Base-by-base conservation (phyloP, 2,113 vertebrate genomes). In the Pelobates fuscus region DNA sequence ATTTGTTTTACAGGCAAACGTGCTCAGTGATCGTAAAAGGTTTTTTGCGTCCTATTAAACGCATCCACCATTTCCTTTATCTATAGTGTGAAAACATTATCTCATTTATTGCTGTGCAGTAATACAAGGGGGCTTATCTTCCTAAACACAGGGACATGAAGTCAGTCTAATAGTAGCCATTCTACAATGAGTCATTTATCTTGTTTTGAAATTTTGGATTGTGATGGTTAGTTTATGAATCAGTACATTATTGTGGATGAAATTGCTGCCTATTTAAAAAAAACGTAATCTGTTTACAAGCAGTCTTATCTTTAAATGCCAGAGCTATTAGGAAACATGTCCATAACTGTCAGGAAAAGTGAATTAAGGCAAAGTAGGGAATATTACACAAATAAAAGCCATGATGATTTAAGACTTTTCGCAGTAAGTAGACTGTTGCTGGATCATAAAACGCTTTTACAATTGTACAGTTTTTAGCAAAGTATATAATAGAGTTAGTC, bases 1-100 rank as follows among this genome's bases (percentile, higher is more conserved):
- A 92, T 92, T 91, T 91, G 90, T 92, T 89, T 92, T 89, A 91
- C 85, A 88, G 84, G 80, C 86, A 78, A 89, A 91, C 88, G 89
- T 86, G 81, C 86, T 91, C 90, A 86, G 89, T 85, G 87, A 88
- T 89, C 92, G 91, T 89, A 87, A 89, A 91, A 85, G 85, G 86
- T 91, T 91, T 14, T 17, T 88, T 84, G 88, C 88, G 90, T 86
- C 74, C 82, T 91, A 91, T 91, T 92, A 92, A 91, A 92, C 89
- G 91, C 87, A 90, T 85, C 80, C 88, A 89, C 89, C 82, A 87
- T 84, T 78, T 86, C 85, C 89, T 91, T 90, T 92, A 92, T 91
- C 83, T 88, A 79, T 78, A 83, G 87, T 91, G 90, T 86, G 90
- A 89, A 92, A 93, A 91, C 85, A 88, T 86, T 91, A 90, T 86